Evolutionary conservation across 2,888 invertebrate species (phyloP).

Genomic region (Ornithoptera priamus): DNA sequence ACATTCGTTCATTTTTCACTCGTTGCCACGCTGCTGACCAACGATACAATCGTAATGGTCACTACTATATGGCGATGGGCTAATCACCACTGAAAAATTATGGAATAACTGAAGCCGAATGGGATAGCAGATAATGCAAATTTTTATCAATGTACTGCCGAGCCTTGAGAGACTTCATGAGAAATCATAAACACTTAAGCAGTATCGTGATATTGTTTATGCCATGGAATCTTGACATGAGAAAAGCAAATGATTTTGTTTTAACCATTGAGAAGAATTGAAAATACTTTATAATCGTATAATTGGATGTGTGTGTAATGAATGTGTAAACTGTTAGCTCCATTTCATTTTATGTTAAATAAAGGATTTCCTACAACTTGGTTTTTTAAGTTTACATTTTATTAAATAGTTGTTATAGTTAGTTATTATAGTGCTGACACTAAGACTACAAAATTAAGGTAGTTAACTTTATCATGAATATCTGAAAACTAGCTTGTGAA

Average conservation of each 20-base stretch:
- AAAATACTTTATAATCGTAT: conserved; percentile 16
- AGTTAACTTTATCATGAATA: too few relatives aligned
- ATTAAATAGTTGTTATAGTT: too few relatives aligned
- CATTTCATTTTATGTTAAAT: conserved; percentile 65
- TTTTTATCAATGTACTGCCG: neutral
- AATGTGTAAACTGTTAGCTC: conserved; percentile 36
- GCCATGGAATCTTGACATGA: conserved; percentile 6
- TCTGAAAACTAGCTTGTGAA: too few relatives aligned
- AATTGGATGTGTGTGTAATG: conserved; percentile 3
- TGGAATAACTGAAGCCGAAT: neutral
- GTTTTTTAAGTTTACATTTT: too few relatives aligned
- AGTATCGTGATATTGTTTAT: neutral
- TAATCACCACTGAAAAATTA: neutral
- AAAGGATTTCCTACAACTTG: conserved; percentile 36
- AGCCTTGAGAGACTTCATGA: conserved; percentile 5
- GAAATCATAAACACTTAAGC: neutral
- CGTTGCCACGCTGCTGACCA: conserved; percentile 7
- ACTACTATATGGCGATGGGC: conserved; percentile 4
- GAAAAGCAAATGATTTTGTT: conserved; percentile 16
- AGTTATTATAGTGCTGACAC: too few relatives aligned
- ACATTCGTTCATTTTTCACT: conserved; percentile 42
- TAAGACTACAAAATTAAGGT: too few relatives aligned
- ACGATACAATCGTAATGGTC: conserved; percentile 4
- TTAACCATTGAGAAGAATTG: conserved; percentile 8
- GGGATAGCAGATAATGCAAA: neutral